A percentile compares a stretch with the other conserved stretches of the same genome.
Evolutionary conservation across 1,140 invertebrate species (phyloP).

Genomic region (Probaryconus sp.): DNA sequence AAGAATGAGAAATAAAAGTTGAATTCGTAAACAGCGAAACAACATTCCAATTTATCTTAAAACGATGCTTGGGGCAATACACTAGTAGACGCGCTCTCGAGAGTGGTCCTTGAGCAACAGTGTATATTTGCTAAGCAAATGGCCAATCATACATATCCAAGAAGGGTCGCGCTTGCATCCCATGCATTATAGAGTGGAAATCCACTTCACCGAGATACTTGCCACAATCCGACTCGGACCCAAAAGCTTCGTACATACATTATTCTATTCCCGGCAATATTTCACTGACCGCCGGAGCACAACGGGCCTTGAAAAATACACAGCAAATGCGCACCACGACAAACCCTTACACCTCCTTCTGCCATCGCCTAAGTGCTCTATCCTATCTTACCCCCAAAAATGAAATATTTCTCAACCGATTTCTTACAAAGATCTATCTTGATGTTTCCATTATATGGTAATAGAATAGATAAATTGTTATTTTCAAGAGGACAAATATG

Average conservation of each 20-base stretch:
- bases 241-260: slow-evolving; percentile 51
- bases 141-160: slow-evolving; percentile 73
- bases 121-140: slow-evolving; percentile 73
- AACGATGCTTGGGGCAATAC: background rate
- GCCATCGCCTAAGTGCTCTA: slow-evolving; percentile 25
- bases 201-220: slow-evolving; percentile 32
- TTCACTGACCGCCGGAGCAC: slow-evolving; percentile 32
- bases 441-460: slow-evolving; percentile 25
- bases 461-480: too few relatives aligned
- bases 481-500: too few relatives aligned
- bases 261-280: slow-evolving; percentile 57
- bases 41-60: slow-evolving; percentile 40
- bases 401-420: slow-evolving; percentile 51
- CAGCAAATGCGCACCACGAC: slow-evolving; percentile 6
- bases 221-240: slow-evolving; percentile 37
- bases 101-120: slow-evolving; percentile 34
- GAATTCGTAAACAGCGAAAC: slow-evolving; percentile 2
- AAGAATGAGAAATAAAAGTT: too few relatives aligned
- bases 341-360: slow-evolving; percentile 17
- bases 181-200: slow-evolving; percentile 67
- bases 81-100: slow-evolving; percentile 17
- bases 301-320: slow-evolving; percentile 30
- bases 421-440: slow-evolving; percentile 8
- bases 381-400: slow-evolving; percentile 37
- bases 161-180: slow-evolving; percentile 67